A percentile compares a stretch with the other conserved stretches of the same genome.
Conservation (phyloP, 2,797 vertebrate species). For the Muraenolepis orangiensis region DNA sequence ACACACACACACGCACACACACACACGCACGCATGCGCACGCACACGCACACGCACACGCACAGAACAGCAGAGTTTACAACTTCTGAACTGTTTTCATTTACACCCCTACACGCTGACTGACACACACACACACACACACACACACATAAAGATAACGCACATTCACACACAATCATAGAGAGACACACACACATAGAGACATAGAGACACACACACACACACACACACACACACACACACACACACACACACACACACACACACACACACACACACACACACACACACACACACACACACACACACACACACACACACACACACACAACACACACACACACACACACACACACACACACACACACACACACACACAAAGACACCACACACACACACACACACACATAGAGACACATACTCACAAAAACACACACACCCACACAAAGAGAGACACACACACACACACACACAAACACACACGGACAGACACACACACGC, state of each 20-base stretch:
- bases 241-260: constrained; percentile 44
- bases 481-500: constrained; percentile 37
- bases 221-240: constrained; percentile 38
- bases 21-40: constrained; percentile 8
- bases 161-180: constrained; percentile 20
- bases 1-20: constrained; percentile 38
- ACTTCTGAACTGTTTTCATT: no score
- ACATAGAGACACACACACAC: constrained; percentile 46
- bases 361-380: constrained; percentile 34
- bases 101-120: no score
- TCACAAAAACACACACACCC: constrained; percentile 17
- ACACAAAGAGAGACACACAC: constrained; percentile 5
- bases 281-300: constrained; percentile 22
- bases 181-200: constrained; percentile 64
- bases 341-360: constrained; percentile 45
- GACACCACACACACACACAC: constrained; percentile 42
- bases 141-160: background rate
- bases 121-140: constrained; percentile 57
- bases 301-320: background rate
- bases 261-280: constrained; percentile 5
- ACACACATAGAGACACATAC: background rate
- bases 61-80: no score
- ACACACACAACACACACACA: background rate
- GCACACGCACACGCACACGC: constrained; percentile 16
- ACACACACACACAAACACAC: constrained; percentile 16